Conservation (phyloP, 2,113 vertebrate species). For the Urocitellus parryii region DNA sequence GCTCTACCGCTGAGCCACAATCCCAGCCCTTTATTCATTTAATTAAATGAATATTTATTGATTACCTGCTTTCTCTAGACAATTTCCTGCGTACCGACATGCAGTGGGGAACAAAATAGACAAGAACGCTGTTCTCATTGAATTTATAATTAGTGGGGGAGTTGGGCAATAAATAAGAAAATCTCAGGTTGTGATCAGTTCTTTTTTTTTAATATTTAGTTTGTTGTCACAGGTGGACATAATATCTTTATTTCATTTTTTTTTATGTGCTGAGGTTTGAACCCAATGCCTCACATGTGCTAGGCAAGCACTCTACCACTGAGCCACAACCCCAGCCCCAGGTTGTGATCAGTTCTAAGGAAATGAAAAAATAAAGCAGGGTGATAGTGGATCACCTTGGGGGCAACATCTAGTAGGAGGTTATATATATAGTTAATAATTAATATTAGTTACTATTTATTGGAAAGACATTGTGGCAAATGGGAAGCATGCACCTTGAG, state of each 20-base stretch:
- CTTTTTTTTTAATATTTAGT: not conserved
- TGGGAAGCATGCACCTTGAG: not conserved
- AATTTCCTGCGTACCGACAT: not conserved
- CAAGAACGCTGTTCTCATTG: not conserved
- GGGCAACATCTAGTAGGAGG: not conserved
- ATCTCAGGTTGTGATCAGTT: not conserved
- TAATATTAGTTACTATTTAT: not conserved
- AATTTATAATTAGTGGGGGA: not conserved
- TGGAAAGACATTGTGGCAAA: not conserved
- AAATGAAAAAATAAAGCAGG: not conserved
- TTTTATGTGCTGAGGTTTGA: too few relatives aligned
- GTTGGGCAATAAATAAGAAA: not conserved
- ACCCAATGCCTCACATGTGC: too few relatives aligned
- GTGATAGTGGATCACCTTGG: not conserved
- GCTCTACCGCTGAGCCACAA: too few relatives aligned
- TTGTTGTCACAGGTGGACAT: too few relatives aligned
- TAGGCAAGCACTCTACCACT: too few relatives aligned
- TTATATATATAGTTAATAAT: not conserved
- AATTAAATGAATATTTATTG: slow-evolving; percentile 6
- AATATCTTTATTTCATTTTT: too few relatives aligned
- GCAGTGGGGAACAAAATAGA: not conserved
- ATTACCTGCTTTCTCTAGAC: not conserved
- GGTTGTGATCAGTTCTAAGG: too few relatives aligned
- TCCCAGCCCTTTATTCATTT: not conserved
- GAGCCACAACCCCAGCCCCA: too few relatives aligned